phyloP scores from a whole-genome alignment of 2,113 vertebrate genomes.

The Mesocricetus auratus region DNA sequence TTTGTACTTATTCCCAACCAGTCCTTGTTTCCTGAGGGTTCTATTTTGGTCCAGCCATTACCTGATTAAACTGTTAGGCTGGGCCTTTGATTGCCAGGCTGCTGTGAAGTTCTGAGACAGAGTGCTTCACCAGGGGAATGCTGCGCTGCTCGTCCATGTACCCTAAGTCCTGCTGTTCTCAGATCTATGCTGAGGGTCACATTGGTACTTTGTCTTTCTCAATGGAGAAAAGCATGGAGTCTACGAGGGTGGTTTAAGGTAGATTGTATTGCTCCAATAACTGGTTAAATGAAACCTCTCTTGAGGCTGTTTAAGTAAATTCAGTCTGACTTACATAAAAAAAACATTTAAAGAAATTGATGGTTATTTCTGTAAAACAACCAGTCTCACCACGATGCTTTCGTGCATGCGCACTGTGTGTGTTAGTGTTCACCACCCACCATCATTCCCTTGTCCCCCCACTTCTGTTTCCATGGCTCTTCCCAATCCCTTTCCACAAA shows the following conservation, averaged over 20 bases:
- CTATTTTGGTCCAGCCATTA: conserved; percentile 70
- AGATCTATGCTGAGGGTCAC: neutral
- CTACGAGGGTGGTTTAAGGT: neutral
- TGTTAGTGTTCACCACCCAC: neutral
- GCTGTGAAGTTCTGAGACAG: neutral
- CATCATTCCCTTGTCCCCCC: neutral
- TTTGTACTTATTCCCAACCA: conserved; percentile 9
- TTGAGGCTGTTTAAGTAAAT: neutral
- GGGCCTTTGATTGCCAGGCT: conserved; percentile 35
- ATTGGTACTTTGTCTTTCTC: neutral
- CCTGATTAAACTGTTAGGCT: conserved; percentile 63
- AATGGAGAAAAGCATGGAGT: neutral
- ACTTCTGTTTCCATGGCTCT: neutral
- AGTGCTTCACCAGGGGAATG: neutral
- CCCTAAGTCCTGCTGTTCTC: neutral
- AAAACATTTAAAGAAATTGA: neutral
- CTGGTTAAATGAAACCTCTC: neutral
- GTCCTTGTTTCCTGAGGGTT: conserved; percentile 56
- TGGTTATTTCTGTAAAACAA: neutral
- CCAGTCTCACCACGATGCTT: neutral
- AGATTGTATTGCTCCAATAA: neutral
- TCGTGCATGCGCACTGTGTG: neutral
- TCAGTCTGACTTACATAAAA: neutral
- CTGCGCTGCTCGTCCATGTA: neutral
- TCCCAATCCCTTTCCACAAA: neutral